These are phyloP conservation scores for Hemibates koningsi DNA, from an alignment of 2,113 vertebrate species.

Conservation along the genomic window DNA sequence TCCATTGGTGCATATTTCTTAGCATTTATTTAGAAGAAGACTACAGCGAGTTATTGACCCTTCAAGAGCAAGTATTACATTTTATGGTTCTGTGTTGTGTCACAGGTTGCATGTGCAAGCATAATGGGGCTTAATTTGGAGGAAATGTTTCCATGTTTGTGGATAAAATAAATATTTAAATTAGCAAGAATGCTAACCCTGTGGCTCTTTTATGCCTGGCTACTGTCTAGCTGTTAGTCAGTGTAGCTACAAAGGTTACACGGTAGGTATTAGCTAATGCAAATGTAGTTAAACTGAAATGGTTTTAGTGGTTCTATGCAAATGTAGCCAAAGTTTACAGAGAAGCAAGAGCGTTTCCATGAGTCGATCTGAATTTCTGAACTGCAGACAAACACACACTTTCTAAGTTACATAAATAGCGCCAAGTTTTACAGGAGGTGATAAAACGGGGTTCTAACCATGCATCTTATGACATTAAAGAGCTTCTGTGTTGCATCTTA, in stretches of 20 bases:
- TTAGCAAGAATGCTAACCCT: neutral
- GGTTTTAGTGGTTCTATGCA: neutral
- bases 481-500: conserved; percentile 11
- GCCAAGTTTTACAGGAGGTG: neutral
- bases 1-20: neutral
- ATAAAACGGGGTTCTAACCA: neutral
- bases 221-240: neutral
- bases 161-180: neutral
- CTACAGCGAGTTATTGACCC: neutral
- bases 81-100: neutral
- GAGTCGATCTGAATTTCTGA: neutral
- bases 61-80: neutral
- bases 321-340: neutral
- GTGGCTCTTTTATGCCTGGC: neutral
- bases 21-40: neutral
- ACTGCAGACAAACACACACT: neutral
- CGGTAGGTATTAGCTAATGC: neutral
- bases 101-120: neutral
- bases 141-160: neutral
- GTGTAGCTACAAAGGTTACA: neutral
- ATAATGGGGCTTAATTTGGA: neutral
- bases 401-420: neutral
- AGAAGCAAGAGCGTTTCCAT: neutral
- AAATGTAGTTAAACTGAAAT: neutral
- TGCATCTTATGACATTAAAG: neutral